Evolutionary conservation across 2,113 vertebrate species (phyloP).

Genomic region (Lonchura striata): DNA sequence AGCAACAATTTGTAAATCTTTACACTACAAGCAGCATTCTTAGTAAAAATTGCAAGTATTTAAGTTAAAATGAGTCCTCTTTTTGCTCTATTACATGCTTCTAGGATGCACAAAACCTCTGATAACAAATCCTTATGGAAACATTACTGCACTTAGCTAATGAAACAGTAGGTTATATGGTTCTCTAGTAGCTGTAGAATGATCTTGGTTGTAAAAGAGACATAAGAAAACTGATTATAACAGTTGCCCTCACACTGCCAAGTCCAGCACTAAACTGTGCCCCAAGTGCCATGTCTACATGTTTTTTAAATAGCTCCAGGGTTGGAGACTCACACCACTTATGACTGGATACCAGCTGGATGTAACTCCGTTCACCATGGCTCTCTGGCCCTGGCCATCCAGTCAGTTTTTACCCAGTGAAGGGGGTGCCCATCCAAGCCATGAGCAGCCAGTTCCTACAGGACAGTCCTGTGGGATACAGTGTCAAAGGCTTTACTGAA

Average conservation of each 20-base stretch:
- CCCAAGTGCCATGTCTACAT: too few relatives aligned
- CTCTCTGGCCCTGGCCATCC: neutral
- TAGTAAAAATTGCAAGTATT: neutral
- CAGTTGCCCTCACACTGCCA: accelerated
- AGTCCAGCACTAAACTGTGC: accelerated
- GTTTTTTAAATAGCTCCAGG: neutral
- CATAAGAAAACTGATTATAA: neutral
- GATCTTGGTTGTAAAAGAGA: neutral
- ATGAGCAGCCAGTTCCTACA: neutral
- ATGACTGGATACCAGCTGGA: neutral
- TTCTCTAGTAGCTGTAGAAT: neutral
- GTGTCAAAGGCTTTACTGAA: neutral
- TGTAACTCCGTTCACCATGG: accelerated
- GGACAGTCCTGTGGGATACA: neutral
- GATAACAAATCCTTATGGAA: neutral
- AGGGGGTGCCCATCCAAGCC: neutral
- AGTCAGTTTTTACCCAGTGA: neutral
- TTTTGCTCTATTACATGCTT: neutral
- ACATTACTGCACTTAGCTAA: neutral
- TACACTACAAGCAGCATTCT: neutral
- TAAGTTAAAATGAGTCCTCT: neutral
- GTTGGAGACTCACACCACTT: neutral
- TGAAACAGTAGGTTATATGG: neutral
- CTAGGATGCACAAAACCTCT: neutral
- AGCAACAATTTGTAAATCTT: neutral